Evolutionary conservation across 2,797 vertebrate genomes (phyloP).

Genomic region (Bryconaethiops microstoma): DNA sequence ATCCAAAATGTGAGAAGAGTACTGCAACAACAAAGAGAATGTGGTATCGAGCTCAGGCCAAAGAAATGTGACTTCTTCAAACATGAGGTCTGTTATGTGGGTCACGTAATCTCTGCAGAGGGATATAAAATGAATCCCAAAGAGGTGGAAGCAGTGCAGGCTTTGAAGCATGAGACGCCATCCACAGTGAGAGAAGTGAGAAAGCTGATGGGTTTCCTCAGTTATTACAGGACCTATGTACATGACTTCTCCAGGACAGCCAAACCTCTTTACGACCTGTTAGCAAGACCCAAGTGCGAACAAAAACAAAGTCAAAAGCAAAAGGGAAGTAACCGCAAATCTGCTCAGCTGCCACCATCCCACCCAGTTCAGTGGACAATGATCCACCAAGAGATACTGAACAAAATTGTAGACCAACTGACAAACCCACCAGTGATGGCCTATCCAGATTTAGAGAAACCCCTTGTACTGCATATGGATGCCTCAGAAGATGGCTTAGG

Average conservation of each 20-base stretch:
- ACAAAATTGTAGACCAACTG: background rate
- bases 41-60: constrained; percentile 23
- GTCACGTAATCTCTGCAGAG: background rate
- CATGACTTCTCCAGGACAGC: constrained; percentile 16
- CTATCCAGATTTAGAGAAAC: constrained; percentile 30
- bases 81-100: constrained; percentile 17
- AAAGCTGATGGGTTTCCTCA: constrained; percentile 32
- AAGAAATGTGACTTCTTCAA: constrained; percentile 36
- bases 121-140: constrained; percentile 37
- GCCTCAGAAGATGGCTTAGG: constrained; percentile 11
- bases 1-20: constrained; percentile 21
- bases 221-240: constrained; percentile 27
- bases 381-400: too few relatives aligned
- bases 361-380: constrained; percentile 25
- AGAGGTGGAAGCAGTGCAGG: constrained; percentile 7
- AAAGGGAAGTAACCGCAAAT: background rate
- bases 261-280: constrained; percentile 11
- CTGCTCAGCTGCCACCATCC: constrained; percentile 30
- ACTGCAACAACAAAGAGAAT: constrained; percentile 6
- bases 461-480: constrained; percentile 29
- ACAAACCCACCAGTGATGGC: constrained; percentile 47
- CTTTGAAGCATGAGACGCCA: constrained; percentile 2
- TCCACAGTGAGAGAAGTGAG: constrained; percentile 23
- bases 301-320: too few relatives aligned
- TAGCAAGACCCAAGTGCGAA: too few relatives aligned